Conservation (phyloP, 2,888 invertebrate genomes). For the Apoderus coryli region DNA sequence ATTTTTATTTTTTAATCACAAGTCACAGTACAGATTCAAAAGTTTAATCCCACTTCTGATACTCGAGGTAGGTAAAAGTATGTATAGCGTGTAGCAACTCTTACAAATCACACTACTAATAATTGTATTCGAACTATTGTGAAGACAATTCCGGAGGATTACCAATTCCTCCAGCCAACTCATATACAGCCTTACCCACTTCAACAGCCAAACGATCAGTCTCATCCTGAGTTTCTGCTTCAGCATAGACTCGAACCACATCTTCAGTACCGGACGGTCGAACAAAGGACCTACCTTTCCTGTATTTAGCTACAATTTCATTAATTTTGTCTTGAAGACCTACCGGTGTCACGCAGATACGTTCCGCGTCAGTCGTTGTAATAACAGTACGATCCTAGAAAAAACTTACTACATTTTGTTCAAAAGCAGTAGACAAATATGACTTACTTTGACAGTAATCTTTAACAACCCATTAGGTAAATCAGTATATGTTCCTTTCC, state of each 20-base stretch:
- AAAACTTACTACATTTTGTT: constrained; percentile 8
- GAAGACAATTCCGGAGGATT: constrained; percentile 38
- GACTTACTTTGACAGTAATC: constrained; percentile 56
- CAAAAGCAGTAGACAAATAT: background rate
- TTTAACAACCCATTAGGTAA: constrained; percentile 80
- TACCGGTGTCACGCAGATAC: constrained; percentile 61
- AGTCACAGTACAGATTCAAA: too few relatives aligned
- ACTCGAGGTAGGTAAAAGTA: too few relatives aligned
- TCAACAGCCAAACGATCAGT: constrained; percentile 48
- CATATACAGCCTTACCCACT: constrained; percentile 60
- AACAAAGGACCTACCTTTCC: constrained; percentile 73
- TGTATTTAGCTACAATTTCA: constrained; percentile 49
- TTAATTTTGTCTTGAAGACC: constrained; percentile 76
- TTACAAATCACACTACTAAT: too few relatives aligned
- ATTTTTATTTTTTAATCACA: too few relatives aligned
- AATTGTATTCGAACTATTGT: too few relatives aligned
- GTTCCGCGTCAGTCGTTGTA: constrained; percentile 77
- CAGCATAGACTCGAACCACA: constrained; percentile 89
- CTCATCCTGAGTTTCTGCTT: constrained; percentile 63
- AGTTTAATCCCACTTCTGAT: too few relatives aligned
- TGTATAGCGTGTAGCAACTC: too few relatives aligned
- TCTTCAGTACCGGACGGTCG: constrained; percentile 90
- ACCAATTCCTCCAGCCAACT: constrained; percentile 69
- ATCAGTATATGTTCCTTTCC: constrained; percentile 73
- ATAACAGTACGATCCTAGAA: constrained; percentile 67